Base-by-base conservation (phyloP, 2,888 invertebrate species). In the Drosophila bunnanda region DNA sequence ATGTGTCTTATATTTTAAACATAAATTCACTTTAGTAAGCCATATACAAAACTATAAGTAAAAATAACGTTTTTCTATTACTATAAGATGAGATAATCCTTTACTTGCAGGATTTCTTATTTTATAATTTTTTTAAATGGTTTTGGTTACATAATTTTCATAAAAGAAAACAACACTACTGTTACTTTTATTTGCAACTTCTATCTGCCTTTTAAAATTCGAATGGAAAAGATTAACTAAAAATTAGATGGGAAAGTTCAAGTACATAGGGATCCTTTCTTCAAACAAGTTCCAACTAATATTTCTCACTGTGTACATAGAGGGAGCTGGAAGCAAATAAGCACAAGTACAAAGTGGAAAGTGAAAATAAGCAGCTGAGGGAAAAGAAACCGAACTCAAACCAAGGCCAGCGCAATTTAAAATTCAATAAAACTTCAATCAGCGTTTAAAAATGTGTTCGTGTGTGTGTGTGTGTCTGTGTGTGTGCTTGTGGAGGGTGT, bases 391-490 rank as follows among this genome's bases (percentile, higher is more conserved):
- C 54, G 36, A 62, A 64, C 46, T 62, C 64, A 72, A 43, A 56
- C 59, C 66, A 55, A 25, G 77, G 70, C 60, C 79, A 79, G 52
- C 57, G 70, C 76, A 84, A 84, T 83, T 84, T 87, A 83, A 83
- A 86, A 83, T 83, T 81, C 80, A 86, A 86, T 85, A 85, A 88
- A 85, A 85, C 86, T 85, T 86, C 88, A 85, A 88, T 88, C 83
- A 85, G 76, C 88, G 70, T 73, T 82, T 79, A 79, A 72, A 79
- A 82, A 77, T 78, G 73, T 79, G 43, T 43, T 43, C 43, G 22
- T 15, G 22, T 43, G 43, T 12, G 22, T 43, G 50, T 64, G 38
- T 34, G 17, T 17, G 36, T n/a, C 15, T n/a, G 36, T n/a, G 48
- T 65, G 36, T 39, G 28, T n/a, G 28, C 28, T 22, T 17, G 5